These are phyloP conservation scores for Archips crataeganus DNA, from an alignment of 2,888 invertebrate genomes.

Conservation along the genomic window DNA sequence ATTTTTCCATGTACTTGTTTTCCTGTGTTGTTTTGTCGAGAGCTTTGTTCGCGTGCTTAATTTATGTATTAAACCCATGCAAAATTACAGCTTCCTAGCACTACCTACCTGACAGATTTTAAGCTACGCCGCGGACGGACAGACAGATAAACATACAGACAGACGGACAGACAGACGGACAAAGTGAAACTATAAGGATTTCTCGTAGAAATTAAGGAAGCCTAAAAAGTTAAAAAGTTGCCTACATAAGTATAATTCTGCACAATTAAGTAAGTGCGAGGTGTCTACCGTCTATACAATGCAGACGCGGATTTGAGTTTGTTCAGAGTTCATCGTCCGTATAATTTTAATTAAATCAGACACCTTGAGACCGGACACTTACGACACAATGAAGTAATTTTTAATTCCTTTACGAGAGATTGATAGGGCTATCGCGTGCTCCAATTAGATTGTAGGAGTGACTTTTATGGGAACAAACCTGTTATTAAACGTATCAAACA, in stretches of 20 bases:
- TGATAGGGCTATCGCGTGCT: slow-evolving; percentile 76
- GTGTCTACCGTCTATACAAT: slow-evolving; percentile 2
- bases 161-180: no score
- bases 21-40: no score
- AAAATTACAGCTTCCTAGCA: no score
- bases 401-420: slow-evolving; percentile 53
- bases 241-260: background rate
- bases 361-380: slow-evolving; percentile 39
- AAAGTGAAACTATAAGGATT: no score
- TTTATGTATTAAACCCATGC: no score
- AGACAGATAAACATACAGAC: no score
- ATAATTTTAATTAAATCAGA: slow-evolving; percentile 53
- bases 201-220: no score
- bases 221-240: background rate
- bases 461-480: slow-evolving; percentile 66
- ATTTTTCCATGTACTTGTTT: no score
- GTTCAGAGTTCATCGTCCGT: slow-evolving; percentile 52
- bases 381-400: slow-evolving; percentile 62
- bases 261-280: slow-evolving; percentile 12
- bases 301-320: slow-evolving; percentile 36
- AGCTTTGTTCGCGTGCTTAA: no score
- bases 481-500: slow-evolving; percentile 53
- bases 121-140: no score
- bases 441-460: slow-evolving; percentile 60
- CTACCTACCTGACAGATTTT: no score